Evolutionary conservation across 2,797 vertebrate species (phyloP).

Genomic region (Carcharodon carcharias): DNA sequence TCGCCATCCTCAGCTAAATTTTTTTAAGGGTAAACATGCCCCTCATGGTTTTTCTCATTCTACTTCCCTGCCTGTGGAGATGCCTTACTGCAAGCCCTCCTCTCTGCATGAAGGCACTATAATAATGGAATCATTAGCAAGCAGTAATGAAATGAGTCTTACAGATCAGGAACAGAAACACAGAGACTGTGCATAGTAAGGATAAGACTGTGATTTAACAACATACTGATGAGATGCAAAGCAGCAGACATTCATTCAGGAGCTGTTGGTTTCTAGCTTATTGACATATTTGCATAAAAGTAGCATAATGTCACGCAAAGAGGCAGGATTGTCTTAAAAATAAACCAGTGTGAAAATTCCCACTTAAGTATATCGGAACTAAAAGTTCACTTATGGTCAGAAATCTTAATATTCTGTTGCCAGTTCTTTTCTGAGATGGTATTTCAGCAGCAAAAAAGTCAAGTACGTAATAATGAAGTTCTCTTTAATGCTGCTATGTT

Average conservation of each 20-base stretch:
- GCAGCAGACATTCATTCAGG: neutral
- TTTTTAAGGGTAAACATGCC: neutral
- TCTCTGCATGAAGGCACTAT: slow-evolving; percentile 1
- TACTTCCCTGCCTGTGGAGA: neutral
- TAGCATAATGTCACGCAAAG: neutral
- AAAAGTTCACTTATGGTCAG: neutral
- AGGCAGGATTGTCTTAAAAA: neutral
- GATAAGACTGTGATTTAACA: neutral
- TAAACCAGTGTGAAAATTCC: neutral
- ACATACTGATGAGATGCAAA: neutral
- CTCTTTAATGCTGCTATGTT: neutral
- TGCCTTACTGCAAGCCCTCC: neutral
- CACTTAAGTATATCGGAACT: neutral
- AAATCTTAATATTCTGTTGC: neutral
- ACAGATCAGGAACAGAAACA: neutral
- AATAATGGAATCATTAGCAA: neutral
- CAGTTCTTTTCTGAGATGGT: neutral
- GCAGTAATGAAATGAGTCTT: neutral
- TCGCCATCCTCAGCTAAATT: neutral
- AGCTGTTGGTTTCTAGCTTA: neutral
- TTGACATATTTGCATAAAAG: neutral
- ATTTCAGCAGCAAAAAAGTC: neutral
- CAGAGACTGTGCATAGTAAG: neutral
- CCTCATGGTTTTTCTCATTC: neutral
- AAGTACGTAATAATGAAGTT: neutral